phyloP scores from a whole-genome alignment of 2,888 invertebrate species.

The Caenorhabditis japonica region DNA sequence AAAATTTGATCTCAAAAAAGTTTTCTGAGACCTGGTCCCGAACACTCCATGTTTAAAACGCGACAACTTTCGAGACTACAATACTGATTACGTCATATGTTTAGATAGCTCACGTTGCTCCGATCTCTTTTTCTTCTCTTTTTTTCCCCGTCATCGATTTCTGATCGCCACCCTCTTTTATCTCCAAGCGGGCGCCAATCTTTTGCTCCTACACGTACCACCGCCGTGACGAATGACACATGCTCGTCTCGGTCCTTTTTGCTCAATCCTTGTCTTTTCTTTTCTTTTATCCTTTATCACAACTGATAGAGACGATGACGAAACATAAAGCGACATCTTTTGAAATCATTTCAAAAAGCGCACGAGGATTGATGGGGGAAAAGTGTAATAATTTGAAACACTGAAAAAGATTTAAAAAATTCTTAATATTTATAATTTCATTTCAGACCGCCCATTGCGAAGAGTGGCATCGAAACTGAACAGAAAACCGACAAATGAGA shows the following conservation, averaged over 20 bases:
- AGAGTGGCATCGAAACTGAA: conserved; percentile 61
- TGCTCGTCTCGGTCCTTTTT: not conserved
- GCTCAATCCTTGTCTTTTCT: not conserved
- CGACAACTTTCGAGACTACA: too few species aligned
- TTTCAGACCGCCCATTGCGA: conserved; percentile 64
- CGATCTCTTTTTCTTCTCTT: too few species aligned
- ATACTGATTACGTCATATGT: too few species aligned
- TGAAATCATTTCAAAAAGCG: conserved; percentile 15
- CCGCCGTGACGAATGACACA: conserved; percentile 22
- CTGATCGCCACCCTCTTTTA: conserved; percentile 3
- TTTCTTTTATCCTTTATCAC: conserved; percentile 10
- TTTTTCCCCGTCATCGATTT: too few species aligned
- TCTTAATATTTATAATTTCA: not conserved
- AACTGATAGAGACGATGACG: conserved; percentile 4
- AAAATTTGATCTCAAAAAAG: too few species aligned
- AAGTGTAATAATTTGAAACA: too few species aligned
- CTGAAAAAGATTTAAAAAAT: not conserved
- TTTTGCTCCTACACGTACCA: conserved; percentile 10
- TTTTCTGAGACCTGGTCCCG: too few species aligned
- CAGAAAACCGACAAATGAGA: conserved; percentile 66
- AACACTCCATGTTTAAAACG: too few species aligned
- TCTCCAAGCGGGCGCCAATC: not conserved
- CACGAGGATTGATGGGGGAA: not conserved
- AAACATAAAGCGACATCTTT: conserved; percentile 6
- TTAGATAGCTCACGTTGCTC: not conserved